phyloP scores from a whole-genome alignment of 2,888 invertebrate species.

The Crossocerus cetratus region DNA sequence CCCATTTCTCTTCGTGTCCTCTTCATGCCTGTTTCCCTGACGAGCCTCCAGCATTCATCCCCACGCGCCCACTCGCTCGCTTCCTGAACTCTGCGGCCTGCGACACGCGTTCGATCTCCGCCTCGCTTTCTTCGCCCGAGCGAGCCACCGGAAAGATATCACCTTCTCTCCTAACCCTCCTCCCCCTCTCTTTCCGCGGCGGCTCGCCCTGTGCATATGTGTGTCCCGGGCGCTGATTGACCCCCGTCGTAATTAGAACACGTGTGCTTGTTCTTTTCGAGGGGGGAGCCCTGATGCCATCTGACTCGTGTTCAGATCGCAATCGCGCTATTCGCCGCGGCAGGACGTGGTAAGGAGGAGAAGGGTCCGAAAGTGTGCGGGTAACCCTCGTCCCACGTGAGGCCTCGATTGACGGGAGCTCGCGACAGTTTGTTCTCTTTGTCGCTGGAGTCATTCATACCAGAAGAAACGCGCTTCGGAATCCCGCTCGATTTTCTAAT shows the following conservation, averaged over 20 bases:
- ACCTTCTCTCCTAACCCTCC: too few species aligned
- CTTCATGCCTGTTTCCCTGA: constrained; percentile 51
- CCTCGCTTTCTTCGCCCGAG: constrained; percentile 33
- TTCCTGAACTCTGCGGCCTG: constrained; percentile 57
- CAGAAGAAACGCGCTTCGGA: too few species aligned
- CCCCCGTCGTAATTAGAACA: constrained; percentile 51
- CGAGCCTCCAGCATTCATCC: constrained; percentile 58
- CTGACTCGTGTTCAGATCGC: constrained; percentile 38
- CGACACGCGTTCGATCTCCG: constrained; percentile 56
- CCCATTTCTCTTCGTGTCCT: constrained; percentile 20
- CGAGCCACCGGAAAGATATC: constrained; percentile 48
- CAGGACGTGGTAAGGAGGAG: neutral
- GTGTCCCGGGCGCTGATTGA: constrained; percentile 45
- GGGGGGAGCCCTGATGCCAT: constrained; percentile 21
- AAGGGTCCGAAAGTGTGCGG: neutral
- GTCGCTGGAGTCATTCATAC: too few species aligned
- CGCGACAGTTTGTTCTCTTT: too few species aligned
- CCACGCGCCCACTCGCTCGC: constrained; percentile 43
- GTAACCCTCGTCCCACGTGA: neutral
- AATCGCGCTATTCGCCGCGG: constrained; percentile 24
- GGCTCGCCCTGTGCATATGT: constrained; percentile 22
- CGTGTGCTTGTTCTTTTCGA: constrained; percentile 46
- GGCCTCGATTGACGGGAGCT: too few species aligned
- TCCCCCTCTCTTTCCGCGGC: too few species aligned
- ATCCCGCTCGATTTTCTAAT: too few species aligned